Base-by-base conservation (phyloP, 2,888 invertebrate species). In the Drosophila bunnanda region DNA sequence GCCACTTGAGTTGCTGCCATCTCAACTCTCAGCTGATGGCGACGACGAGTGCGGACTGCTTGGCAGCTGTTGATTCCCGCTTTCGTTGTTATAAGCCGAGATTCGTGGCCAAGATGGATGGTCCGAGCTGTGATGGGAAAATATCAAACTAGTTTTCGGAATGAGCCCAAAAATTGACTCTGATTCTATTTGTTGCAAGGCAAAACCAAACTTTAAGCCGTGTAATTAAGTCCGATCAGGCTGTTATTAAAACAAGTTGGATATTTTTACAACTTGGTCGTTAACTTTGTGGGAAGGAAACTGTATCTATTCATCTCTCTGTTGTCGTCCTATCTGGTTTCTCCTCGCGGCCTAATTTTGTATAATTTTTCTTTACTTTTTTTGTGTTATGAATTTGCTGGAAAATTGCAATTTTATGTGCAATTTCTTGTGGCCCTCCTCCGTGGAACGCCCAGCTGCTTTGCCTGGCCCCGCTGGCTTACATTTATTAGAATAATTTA, bases 401-500 rank as follows among this genome's bases (percentile, higher is more conserved):
- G 84, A 84, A 87, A 87, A 85, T 85, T 85, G 85, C 85, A 87
- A 85, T 85, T 85, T 87, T 82, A 84, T 85, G 82, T 84, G 82
- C 80, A 87, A 77, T 84, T 87, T 82, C 77, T 78, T 64, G 64
- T 72, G 70, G 62, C 75, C 72, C 48, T 57, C 72, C 72, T 50
- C 22, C 22, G 34, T 34, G 41, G 9, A 32, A 41, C 59, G 41
- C 56, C 50, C 56, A 46, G 60, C 67, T 64, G 60, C 60, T 65
- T 67, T 52, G 50, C 62, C 34, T 48, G 77, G 20, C 39, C 52
- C 66, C 46, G 46, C 22, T 15, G 67, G 65, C 65, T 67, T 67
- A 65, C 67, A 67, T 65, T 79, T 82, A 83, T 83, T 83, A 82
- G 83, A 83, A 83, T 79, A 83, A 86, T 83, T 81, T 86, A 83